These are phyloP conservation scores for Hedya salicella DNA, from an alignment of 2,888 invertebrate species.

Conservation along the genomic window DNA sequence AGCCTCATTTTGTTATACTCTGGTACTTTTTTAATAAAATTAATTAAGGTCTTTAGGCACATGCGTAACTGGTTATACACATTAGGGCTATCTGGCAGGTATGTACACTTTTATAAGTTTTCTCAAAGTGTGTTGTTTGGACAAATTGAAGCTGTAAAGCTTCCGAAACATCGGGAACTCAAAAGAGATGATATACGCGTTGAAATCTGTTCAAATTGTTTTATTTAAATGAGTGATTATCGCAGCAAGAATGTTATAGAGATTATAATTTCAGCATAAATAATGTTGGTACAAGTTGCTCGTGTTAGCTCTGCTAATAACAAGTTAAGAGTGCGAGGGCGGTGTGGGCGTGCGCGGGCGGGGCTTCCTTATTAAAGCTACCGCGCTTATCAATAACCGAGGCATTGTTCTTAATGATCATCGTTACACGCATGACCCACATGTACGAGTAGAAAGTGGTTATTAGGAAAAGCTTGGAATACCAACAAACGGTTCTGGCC, in stretches of 20 bases:
- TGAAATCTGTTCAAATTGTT: too few species aligned
- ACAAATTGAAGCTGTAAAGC: too few species aligned
- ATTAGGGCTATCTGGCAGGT: too few species aligned
- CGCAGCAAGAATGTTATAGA: background rate
- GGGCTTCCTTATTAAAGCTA: conserved; percentile 55
- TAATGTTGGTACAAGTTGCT: background rate
- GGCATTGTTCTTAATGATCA: conserved; percentile 60
- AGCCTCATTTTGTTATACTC: too few species aligned
- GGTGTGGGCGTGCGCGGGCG: conserved; percentile 69
- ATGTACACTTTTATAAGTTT: too few species aligned
- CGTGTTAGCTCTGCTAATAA: conserved; percentile 34
- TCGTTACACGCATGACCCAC: conserved; percentile 30
- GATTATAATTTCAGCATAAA: background rate
- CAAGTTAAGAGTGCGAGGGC: conserved; percentile 52
- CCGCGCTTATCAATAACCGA: conserved; percentile 59
- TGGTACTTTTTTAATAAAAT: too few species aligned
- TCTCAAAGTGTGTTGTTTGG: too few species aligned
- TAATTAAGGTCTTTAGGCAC: too few species aligned
- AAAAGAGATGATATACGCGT: too few species aligned
- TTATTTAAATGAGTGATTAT: too few species aligned
- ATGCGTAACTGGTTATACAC: too few species aligned
- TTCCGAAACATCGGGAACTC: too few species aligned
- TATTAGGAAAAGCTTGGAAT: background rate
- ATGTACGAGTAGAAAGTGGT: conserved; percentile 10
- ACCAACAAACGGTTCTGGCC: background rate